These are phyloP conservation scores for Catostylus mosaicus DNA, from an alignment of 30 jellyfish, hydroid and myxozoan species.

Conservation along the genomic window DNA sequence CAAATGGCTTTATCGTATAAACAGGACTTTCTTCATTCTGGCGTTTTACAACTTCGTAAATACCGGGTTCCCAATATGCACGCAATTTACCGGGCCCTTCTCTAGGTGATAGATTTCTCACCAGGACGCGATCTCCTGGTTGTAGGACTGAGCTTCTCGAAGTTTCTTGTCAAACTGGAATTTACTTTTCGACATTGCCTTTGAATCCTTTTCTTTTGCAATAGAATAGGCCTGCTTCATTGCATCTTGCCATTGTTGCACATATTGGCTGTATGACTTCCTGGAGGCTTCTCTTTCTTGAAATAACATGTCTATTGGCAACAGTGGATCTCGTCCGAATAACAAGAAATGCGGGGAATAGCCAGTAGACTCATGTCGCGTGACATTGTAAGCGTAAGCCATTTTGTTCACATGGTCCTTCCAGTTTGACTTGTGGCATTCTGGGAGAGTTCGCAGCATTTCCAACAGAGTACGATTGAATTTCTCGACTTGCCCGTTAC, in stretches of 20 bases:
- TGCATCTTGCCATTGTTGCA: constrained; percentile 28
- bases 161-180: background rate
- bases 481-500: constrained; percentile 22
- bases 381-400: constrained; percentile 44
- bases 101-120: background rate
- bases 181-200: background rate
- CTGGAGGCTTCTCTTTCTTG: background rate
- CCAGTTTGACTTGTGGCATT: constrained; percentile 23
- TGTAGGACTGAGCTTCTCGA: constrained; percentile 9
- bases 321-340: constrained; percentile 37
- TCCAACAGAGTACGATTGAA: constrained; percentile 18
- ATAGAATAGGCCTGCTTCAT: constrained; percentile 42
- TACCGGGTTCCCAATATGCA: constrained; percentile 38
- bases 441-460: constrained; percentile 33
- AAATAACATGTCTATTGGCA: constrained; percentile 50
- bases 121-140: constrained; percentile 39
- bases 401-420: constrained; percentile 12
- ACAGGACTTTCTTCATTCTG: constrained; percentile 18
- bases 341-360: constrained; percentile 46
- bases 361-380: constrained; percentile 49
- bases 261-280: constrained; percentile 11
- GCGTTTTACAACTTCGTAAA: constrained; percentile 12
- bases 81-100: constrained; percentile 53
- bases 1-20: constrained; percentile 10
- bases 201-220: background rate